Base-by-base conservation (phyloP, 2,888 invertebrate species). In the Empis livida region DNA sequence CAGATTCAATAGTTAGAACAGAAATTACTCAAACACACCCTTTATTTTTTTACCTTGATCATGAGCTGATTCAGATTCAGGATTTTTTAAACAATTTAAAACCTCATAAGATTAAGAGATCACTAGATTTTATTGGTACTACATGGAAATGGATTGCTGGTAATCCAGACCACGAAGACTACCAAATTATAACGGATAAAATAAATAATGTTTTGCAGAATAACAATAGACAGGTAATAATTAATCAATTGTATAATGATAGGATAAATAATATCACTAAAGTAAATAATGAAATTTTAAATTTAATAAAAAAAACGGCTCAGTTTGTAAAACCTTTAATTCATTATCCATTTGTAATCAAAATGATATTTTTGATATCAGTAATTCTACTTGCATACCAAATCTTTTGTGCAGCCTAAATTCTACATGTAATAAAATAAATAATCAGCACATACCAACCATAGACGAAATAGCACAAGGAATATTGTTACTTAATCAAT, bases 111-210 rank as follows among this genome's bases (percentile, higher is more conserved):
- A 15, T 14, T 14, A 49, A 46, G 43, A 40, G 44, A 35, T 49
- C 46, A 44, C 17, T 52, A 37, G 43, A 50, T n/a, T 48, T 52
- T 15, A 42, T 51, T 13, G 47, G 51, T 11, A 47, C 41, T 14
- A 45, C 49, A n/a, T 46, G 49, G 41, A 49, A 46, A 17, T 43
- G 43, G 49, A 38, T 46, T 11, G 51, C 43, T 5, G 51, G 49
- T 13, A 49, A 37, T 27, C 51, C 49, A 20, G 47, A 49, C 39
- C 47, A 51, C 41, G 45, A 45, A 15, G 51, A 51, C 17, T 51
- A 47, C 20, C 17, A 37, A 37, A 49, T 47, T 15, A 42, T 49
- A 17, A 47, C 32, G 17, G 15, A 15, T 3, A 38, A 46, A 43
- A 44, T 49, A 10, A 45, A 35, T 35, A 49, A 46, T 13, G 35